These are phyloP conservation scores for Drosophila neocordata DNA, from an alignment of 1,140 invertebrate species.

Conservation along the genomic window DNA sequence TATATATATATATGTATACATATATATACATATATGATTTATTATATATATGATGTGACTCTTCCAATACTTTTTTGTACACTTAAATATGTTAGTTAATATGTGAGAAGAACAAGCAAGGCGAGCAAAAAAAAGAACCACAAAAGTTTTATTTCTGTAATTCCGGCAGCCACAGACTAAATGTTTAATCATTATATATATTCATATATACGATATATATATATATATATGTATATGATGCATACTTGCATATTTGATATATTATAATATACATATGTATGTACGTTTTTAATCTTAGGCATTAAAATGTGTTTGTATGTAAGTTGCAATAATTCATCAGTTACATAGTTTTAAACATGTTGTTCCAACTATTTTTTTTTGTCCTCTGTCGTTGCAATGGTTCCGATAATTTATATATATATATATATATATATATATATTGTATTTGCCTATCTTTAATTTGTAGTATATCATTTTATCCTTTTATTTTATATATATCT, in stretches of 20 bases:
- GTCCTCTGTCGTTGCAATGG: constrained; percentile 24
- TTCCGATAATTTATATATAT: not conserved
- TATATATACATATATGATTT: constrained; percentile 24
- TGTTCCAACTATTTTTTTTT: constrained; percentile 24
- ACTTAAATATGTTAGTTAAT: constrained; percentile 71
- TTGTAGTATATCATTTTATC: constrained; percentile 49
- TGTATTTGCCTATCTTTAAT: constrained; percentile 31
- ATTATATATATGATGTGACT: constrained; percentile 11
- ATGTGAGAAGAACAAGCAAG: constrained; percentile 36
- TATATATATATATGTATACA: constrained; percentile 26
- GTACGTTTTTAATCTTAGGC: constrained; percentile 55
- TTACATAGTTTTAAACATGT: constrained; percentile 73
- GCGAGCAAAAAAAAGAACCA: constrained; percentile 50
- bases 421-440: not conserved
- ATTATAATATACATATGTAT: constrained; percentile 23
- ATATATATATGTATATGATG: constrained; percentile 56
- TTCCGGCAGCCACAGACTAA: constrained; percentile 37
- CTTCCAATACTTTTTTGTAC: constrained; percentile 66
- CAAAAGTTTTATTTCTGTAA: not conserved
- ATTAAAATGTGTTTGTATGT: constrained; percentile 46
- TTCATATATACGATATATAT: constrained; percentile 18
- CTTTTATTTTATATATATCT: constrained; percentile 24
- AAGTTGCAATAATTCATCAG: constrained; percentile 75
- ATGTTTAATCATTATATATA: constrained; percentile 38
- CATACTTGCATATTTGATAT: constrained; percentile 29